Evolutionary conservation across 2,888 invertebrate species (phyloP).

Genomic region (Epinotia brunnichana): DNA sequence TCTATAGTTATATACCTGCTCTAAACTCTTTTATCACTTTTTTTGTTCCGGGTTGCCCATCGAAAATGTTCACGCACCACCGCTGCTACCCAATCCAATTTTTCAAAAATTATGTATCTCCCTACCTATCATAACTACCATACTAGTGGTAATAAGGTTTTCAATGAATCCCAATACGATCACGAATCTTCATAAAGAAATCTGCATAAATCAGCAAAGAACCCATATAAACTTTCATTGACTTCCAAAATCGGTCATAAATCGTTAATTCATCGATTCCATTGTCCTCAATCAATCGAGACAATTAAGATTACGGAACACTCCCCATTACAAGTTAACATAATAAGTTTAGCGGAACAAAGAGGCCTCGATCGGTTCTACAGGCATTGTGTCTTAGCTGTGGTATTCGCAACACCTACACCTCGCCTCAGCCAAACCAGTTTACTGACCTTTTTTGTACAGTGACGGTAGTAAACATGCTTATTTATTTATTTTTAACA

Average conservation of each 20-base stretch:
- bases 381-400: slow-evolving; percentile 3
- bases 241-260: neutral
- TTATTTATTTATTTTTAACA: too few relatives aligned
- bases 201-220: neutral
- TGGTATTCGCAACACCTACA: neutral
- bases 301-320: slow-evolving; percentile 24
- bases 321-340: slow-evolving; percentile 17
- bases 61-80: too few relatives aligned
- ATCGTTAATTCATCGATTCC: slow-evolving; percentile 5
- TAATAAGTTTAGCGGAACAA: slow-evolving; percentile 30
- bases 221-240: neutral
- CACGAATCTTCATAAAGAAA: neutral
- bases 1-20: too few relatives aligned
- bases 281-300: slow-evolving; percentile 18
- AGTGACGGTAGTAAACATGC: too few relatives aligned
- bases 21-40: too few relatives aligned
- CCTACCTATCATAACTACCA: too few relatives aligned
- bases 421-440: neutral
- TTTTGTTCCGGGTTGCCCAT: too few relatives aligned
- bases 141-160: too few relatives aligned
- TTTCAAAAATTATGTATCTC: too few relatives aligned
- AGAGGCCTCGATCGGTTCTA: neutral
- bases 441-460: too few relatives aligned
- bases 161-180: too few relatives aligned
- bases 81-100: too few relatives aligned